These are phyloP conservation scores for Drosophila neocordata DNA, from an alignment of 1,140 invertebrate genomes.

Conservation along the genomic window DNA sequence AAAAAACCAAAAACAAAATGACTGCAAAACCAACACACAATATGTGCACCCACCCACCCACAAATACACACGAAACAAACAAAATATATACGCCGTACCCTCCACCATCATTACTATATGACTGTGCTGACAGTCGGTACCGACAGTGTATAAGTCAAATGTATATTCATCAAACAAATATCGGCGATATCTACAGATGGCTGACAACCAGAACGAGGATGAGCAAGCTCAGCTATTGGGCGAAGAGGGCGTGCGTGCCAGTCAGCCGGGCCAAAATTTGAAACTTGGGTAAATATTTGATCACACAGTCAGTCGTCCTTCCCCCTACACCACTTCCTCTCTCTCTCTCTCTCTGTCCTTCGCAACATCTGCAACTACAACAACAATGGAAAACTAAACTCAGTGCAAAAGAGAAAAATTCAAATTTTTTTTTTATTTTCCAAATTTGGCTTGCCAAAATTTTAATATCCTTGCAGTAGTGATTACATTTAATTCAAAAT, in stretches of 20 bases:
- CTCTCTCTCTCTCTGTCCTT: neutral
- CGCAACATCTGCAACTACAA: constrained; percentile 15
- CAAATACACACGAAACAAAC: constrained; percentile 39
- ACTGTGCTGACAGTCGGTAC: constrained; percentile 81
- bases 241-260: constrained; percentile 95
- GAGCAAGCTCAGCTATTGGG: constrained; percentile 96
- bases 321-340: neutral
- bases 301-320: constrained; percentile 15
- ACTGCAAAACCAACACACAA: constrained; percentile 24
- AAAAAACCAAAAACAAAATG: constrained; percentile 28
- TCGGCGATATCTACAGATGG: constrained; percentile 88
- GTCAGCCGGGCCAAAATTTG: constrained; percentile 96
- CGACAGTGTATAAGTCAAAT: constrained; percentile 77
- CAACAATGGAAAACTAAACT: constrained; percentile 72
- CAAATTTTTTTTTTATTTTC: neutral
- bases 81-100: constrained; percentile 22
- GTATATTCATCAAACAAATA: constrained; percentile 73
- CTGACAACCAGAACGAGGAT: constrained; percentile 94
- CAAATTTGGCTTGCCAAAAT: constrained; percentile 17
- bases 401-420: constrained; percentile 33
- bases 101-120: constrained; percentile 31
- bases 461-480: constrained; percentile 5
- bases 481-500: neutral
- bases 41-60: constrained; percentile 41
- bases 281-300: constrained; percentile 90